phyloP scores from a whole-genome alignment of 2,888 invertebrate species.

The Lasioglossum calceatum region DNA sequence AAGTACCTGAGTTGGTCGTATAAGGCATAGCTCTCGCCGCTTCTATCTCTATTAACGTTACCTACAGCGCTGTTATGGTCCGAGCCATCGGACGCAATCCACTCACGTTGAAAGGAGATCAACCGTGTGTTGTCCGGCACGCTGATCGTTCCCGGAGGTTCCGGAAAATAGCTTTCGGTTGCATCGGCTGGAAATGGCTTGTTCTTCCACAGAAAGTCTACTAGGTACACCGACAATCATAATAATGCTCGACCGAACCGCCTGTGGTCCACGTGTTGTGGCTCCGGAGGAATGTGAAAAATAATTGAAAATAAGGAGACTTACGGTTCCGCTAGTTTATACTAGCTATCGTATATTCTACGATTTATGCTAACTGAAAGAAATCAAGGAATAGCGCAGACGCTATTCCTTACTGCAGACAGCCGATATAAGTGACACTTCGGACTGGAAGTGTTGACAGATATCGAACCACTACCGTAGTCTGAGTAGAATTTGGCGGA shows the following conservation, averaged over 20 bases:
- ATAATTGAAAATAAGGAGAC: no score
- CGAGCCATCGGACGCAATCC: neutral
- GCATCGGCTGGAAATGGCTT: neutral
- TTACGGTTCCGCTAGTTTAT: no score
- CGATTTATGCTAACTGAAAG: no score
- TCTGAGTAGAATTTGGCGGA: neutral
- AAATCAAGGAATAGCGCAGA: no score
- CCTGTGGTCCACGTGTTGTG: neutral
- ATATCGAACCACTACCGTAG: neutral
- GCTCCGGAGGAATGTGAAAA: neutral
- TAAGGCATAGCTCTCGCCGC: slow-evolving; percentile 4
- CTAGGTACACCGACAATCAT: neutral
- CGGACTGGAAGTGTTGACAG: neutral
- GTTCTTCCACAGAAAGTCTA: neutral
- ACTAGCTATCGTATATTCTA: no score
- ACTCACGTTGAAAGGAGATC: slow-evolving; percentile 42
- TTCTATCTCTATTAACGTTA: slow-evolving; percentile 17
- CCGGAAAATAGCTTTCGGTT: slow-evolving; percentile 2
- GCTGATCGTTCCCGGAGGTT: slow-evolving; percentile 29
- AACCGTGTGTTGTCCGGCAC: slow-evolving; percentile 12
- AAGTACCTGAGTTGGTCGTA: neutral
- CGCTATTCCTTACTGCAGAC: no score
- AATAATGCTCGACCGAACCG: neutral
- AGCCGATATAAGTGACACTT: no score
- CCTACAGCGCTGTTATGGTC: neutral